Base-by-base conservation (phyloP, 2,113 vertebrate genomes). In the rabbit (Oryctolagus cuniculus) region DNA sequence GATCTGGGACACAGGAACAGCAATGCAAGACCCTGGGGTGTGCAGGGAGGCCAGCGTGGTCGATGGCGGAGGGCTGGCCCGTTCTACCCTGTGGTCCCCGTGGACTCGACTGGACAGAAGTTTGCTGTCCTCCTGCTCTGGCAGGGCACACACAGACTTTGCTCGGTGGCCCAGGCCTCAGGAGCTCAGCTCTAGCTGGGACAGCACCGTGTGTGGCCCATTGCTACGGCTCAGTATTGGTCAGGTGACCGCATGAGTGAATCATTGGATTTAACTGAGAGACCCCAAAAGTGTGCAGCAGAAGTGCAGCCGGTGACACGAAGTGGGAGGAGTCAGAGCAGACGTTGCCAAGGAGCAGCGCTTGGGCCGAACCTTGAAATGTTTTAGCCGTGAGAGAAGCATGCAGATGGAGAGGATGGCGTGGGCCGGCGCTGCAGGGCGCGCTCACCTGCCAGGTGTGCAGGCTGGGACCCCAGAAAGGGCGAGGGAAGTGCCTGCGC, bases 381-480 rank as follows among this genome's bases (percentile, higher is more conserved):
- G 4, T 63, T 44, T 72, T 78, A 61, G 64, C 69, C n/a, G 72
- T 1, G 0, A 53, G 49, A 61, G 49, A 36, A 21, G 5, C 38
- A 1, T 25, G 29, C 64, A 44, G 17, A 29, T 15, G 4, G 8
- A 34, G 8, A 16, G 66, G 5, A 6, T 27, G 25, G 64, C 64
- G 83, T 31, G 19, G 74, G 51, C 55, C n/a, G 5, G 64, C 0
- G 22, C 6, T 2, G 1, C 10, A 1, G 53, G 0, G 67, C 72
- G 66, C 44, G 24, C 16, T 51, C 78, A 6, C 0, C 5, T 19
- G 19, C 16, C 1, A 3, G 6, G 1, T 11, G 16, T 0, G 72
- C 3, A 8, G 21, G 11, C 11, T 31, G 53, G 55, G 12, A 11
- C 2, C 81, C 5, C 24, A 5, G 58, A 64, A 63, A 27, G 5